Base-by-base conservation (phyloP, 2,113 vertebrate genomes). In the Clarias batrachus region DNA sequence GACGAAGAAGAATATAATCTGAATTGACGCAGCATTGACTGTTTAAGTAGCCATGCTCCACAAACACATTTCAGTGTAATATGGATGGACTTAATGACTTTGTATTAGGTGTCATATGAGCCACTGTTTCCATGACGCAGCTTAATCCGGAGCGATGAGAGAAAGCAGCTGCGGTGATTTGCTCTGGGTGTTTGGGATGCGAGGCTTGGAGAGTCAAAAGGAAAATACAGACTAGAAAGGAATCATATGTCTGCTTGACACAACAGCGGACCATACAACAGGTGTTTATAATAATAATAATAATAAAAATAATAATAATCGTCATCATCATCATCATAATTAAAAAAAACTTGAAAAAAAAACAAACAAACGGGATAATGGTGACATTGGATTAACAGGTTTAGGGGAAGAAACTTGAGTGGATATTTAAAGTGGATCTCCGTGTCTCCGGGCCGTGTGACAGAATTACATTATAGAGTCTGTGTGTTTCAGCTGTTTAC, bases 141-240 rank as follows among this genome's bases (percentile, higher is more conserved):
- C 52, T 57, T 57, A 79, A 79, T 56, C 76, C 16, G 8, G 17
- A 79, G 54, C 8, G 76, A 79, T 17, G 76, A 79, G 54, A 79
- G 54, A 79, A 79, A 79, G 76, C 76, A 79, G 76, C 76, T 79
- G 76, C 30, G 76, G 76, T 79, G 76, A 79, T 79, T 79, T 19
- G n/a, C 54, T 57, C n/a, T 3, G 54, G 76, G 25, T 77, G 74
- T 25, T 77, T 54, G 25, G 21, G 41, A 56, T 77, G 74, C 74
- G 56, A 25, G 41, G 74, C 13, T 56, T 56, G 25, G 17, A 56
- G 48, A 27, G n/a, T 27, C 74, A 8, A 56, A 27, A 19, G 74
- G 6, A 77, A 77, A 54, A 16, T n/a, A 27, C 48, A 77, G 25
- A 77, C 25, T 3, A 56, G 25, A 56, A 78, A 78, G 48, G 17